Evolutionary conservation across 2,113 vertebrate species (phyloP).

Genomic region (Callipepla californica): DNA sequence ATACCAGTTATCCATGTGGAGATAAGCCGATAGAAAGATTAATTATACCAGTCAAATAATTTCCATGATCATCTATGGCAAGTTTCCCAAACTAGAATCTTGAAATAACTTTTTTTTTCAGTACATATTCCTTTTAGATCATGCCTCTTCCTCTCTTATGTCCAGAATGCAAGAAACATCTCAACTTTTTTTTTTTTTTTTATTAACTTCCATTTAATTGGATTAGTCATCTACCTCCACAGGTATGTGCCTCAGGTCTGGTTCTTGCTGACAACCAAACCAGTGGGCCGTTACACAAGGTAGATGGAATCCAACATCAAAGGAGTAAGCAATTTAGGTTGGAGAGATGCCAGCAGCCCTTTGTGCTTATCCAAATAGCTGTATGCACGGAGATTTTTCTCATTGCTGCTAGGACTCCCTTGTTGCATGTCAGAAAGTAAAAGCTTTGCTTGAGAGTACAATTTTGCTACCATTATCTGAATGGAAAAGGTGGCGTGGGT

Average conservation of each 20-base stretch:
- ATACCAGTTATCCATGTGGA: slow-evolving; percentile 9
- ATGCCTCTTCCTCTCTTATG: background rate
- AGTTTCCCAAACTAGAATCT: slow-evolving; percentile 3
- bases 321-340: slow-evolving; percentile 36
- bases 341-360: slow-evolving; percentile 51
- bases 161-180: background rate
- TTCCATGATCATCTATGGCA: slow-evolving; percentile 10
- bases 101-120: background rate
- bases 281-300: slow-evolving; percentile 55
- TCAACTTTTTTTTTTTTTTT: slow-evolving; percentile 9
- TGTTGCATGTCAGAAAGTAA: background rate
- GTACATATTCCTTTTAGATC: background rate
- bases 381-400: background rate
- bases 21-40: slow-evolving; percentile 35
- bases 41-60: slow-evolving; percentile 15
- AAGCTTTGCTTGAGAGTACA: background rate
- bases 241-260: slow-evolving; percentile 59
- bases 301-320: slow-evolving; percentile 68
- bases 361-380: slow-evolving; percentile 54
- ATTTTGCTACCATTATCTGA: background rate
- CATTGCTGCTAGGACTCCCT: background rate
- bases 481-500: background rate
- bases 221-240: slow-evolving; percentile 45
- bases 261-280: slow-evolving; percentile 56
- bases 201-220: slow-evolving; percentile 36